These are phyloP conservation scores for Steromphala cineraria DNA, from an alignment of 2,888 invertebrate genomes.

Conservation along the genomic window DNA sequence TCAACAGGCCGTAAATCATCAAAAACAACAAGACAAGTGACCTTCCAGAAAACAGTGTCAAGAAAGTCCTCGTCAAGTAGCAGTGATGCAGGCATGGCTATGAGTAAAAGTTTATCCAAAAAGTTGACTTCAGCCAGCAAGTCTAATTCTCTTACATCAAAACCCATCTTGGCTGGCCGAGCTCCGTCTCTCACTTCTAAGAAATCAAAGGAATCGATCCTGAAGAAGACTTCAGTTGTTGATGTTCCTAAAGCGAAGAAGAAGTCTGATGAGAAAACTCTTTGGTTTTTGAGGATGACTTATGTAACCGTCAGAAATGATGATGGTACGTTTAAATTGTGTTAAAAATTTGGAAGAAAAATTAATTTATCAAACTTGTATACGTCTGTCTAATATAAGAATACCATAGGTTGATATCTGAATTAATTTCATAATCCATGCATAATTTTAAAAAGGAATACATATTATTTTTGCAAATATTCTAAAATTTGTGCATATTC, in stretches of 20 bases:
- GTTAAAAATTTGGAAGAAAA: no score
- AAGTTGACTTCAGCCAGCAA: neutral
- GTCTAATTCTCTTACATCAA: neutral
- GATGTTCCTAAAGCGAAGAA: neutral
- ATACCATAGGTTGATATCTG: no score
- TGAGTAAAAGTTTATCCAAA: neutral
- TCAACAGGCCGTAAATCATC: neutral
- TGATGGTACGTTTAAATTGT: slow-evolving; percentile 25
- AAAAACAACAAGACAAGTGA: neutral
- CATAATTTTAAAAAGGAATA: no score
- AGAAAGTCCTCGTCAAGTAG: neutral
- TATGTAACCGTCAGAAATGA: slow-evolving; percentile 34
- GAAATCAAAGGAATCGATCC: neutral
- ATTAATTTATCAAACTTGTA: no score
- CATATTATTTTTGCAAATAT: no score
- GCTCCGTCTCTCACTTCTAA: neutral
- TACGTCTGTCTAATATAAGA: neutral
- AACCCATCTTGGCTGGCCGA: neutral
- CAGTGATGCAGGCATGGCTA: neutral
- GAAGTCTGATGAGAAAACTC: slow-evolving; percentile 11
- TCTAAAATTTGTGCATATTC: no score
- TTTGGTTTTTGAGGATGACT: slow-evolving; percentile 32
- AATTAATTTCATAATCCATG: no score
- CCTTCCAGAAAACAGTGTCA: neutral
- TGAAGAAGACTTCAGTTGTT: no score